Evolutionary conservation across 2,113 vertebrate genomes (phyloP).

Genomic region (Hemichromis elongatus): DNA sequence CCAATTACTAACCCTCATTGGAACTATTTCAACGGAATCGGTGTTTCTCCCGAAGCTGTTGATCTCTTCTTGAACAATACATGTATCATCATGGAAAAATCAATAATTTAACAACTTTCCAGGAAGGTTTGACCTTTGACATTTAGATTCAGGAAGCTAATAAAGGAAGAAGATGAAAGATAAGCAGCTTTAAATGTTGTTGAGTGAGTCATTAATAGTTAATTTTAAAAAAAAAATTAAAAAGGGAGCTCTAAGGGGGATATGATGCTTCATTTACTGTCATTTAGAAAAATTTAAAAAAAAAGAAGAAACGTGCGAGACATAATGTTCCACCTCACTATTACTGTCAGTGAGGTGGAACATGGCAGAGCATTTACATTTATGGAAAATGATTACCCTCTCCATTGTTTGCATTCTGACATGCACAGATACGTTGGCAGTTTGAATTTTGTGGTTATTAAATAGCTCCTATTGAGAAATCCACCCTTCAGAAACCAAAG

Average conservation of each 20-base stretch:
- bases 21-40: conserved; percentile 28
- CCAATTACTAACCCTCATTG: conserved; percentile 28
- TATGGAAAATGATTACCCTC: background rate
- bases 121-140: background rate
- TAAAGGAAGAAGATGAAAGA: background rate
- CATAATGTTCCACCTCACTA: background rate
- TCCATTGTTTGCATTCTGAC: background rate
- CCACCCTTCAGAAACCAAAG: background rate
- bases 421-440: background rate
- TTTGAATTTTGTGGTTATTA: background rate
- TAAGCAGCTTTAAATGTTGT: background rate
- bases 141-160: background rate
- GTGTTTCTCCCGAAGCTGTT: background rate
- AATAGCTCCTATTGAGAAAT: background rate
- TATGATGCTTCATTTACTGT: conserved; percentile 17
- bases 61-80: background rate
- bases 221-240: conserved; percentile 5
- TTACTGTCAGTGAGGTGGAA: background rate
- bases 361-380: background rate
- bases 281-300: background rate
- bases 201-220: background rate
- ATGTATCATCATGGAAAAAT: background rate
- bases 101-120: background rate
- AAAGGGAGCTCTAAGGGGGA: background rate
- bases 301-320: background rate